Percentiles rank a stretch among this genome's conserved stretches.
phyloP scores from a whole-genome alignment of 2,888 invertebrate genomes.

The Pollenia angustigena region DNA sequence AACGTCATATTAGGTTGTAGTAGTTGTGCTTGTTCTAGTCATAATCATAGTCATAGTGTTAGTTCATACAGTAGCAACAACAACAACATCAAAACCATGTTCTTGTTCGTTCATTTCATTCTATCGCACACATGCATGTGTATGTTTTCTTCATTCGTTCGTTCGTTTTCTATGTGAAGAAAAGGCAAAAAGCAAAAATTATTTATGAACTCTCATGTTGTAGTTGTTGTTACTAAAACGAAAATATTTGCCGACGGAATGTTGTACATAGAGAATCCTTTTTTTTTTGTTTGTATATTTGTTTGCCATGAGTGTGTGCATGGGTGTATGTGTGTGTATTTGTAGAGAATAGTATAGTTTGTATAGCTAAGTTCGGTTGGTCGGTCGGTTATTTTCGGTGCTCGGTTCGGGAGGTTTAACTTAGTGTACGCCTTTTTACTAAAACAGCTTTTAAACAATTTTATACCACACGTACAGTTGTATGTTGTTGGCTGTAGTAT shows the following conservation, averaged over 20 bases:
- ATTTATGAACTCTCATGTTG: conserved; percentile 32
- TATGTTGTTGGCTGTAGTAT: conserved; percentile 66
- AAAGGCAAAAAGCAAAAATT: conserved; percentile 53
- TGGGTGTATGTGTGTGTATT: conserved; percentile 50
- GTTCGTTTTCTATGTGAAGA: conserved; percentile 61
- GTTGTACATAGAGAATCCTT: conserved; percentile 74
- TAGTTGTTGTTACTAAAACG: conserved; percentile 70
- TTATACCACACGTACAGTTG: conserved; percentile 54
- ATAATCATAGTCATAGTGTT: conserved; percentile 58
- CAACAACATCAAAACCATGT: not conserved
- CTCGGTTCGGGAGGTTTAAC: conserved; percentile 74
- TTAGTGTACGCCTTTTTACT: conserved; percentile 77
- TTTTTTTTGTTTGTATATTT: conserved; percentile 54
- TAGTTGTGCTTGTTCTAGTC: conserved; percentile 61
- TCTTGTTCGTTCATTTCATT: conserved; percentile 63
- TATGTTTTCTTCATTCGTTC: conserved; percentile 65
- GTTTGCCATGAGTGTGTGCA: conserved; percentile 70
- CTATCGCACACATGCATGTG: conserved; percentile 49
- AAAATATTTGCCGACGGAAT: conserved; percentile 78
- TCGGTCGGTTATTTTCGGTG: conserved; percentile 75
- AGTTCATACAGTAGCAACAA: conserved; percentile 34
- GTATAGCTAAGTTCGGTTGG: conserved; percentile 69
- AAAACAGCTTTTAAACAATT: conserved; percentile 65
- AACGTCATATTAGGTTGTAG: conserved; percentile 70
- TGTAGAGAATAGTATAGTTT: conserved; percentile 61